phyloP scores from a whole-genome alignment of 2,113 vertebrate species.

The Oreochromis aureus region DNA sequence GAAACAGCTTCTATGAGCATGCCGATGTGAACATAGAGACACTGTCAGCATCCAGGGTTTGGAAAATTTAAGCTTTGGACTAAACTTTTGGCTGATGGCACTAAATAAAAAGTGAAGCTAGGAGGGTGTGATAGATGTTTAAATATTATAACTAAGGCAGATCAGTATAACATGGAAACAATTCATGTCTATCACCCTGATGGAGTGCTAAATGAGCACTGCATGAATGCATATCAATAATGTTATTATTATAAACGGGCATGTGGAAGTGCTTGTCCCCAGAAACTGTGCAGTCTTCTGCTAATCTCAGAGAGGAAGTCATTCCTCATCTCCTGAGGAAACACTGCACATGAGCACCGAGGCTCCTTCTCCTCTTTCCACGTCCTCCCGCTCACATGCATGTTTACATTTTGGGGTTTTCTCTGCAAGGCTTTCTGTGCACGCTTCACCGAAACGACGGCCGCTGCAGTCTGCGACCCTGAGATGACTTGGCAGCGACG shows the following conservation, averaged over 20 bases:
- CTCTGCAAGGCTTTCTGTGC: background rate
- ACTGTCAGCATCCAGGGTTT: background rate
- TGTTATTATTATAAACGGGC: background rate
- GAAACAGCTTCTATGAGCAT: background rate
- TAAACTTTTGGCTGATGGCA: background rate
- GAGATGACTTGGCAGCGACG: conserved; percentile 42
- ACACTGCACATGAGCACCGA: background rate
- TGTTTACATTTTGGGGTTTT: background rate
- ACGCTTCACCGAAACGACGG: background rate
- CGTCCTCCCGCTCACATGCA: background rate
- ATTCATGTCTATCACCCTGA: background rate
- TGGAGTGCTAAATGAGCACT: background rate
- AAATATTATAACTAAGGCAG: background rate
- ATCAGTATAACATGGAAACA: background rate
- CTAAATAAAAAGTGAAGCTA: background rate
- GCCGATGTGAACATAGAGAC: background rate
- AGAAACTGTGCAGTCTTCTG: background rate
- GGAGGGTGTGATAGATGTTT: background rate
- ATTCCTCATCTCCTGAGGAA: conserved; percentile 42
- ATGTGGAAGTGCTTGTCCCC: background rate
- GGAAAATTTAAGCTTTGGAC: background rate
- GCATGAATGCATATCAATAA: background rate
- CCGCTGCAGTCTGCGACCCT: conserved; percentile 32
- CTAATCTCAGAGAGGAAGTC: conserved; percentile 20
- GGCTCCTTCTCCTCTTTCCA: conserved; percentile 11